Evolutionary conservation across 2,113 vertebrate species (phyloP).

Genomic region (Gobiocypris rarus): DNA sequence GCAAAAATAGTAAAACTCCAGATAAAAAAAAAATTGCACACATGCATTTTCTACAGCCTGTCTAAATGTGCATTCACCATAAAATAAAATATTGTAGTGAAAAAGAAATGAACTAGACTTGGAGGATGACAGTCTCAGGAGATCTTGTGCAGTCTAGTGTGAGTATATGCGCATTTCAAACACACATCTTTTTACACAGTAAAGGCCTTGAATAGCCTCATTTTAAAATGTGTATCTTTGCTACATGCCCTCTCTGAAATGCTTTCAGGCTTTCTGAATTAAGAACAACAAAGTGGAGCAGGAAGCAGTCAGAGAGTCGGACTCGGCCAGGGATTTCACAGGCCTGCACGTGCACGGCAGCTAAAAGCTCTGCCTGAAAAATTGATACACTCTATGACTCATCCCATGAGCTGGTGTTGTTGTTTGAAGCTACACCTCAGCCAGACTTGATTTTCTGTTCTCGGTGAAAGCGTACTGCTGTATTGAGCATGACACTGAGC

Average conservation of each 20-base stretch:
- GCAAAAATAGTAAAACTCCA: neutral
- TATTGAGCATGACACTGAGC: conserved; percentile 10
- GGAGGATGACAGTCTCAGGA: neutral
- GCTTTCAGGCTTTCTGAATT: conserved; percentile 48
- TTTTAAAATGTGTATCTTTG: conserved; percentile 44
- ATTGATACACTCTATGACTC: conserved; percentile 60
- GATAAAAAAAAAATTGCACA: neutral
- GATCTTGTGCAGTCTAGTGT: neutral
- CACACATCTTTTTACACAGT: conserved; percentile 7
- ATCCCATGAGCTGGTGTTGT: conserved; percentile 5
- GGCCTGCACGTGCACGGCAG: neutral
- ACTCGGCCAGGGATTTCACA: conserved; percentile 5
- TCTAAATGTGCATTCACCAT: neutral
- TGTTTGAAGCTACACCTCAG: neutral
- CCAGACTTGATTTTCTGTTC: neutral
- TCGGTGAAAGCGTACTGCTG: neutral
- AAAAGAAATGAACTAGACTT: neutral
- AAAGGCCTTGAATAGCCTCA: conserved; percentile 45
- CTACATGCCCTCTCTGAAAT: conserved; percentile 35
- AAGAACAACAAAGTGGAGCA: conserved; percentile 61
- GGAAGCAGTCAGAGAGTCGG: conserved; percentile 5
- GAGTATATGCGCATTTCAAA: neutral
- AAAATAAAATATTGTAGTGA: neutral
- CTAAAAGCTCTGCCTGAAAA: conserved; percentile 63
- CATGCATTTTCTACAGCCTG: neutral